These are phyloP conservation scores for Hiodon alosoides DNA, from an alignment of 2,113 vertebrate species.

Conservation along the genomic window DNA sequence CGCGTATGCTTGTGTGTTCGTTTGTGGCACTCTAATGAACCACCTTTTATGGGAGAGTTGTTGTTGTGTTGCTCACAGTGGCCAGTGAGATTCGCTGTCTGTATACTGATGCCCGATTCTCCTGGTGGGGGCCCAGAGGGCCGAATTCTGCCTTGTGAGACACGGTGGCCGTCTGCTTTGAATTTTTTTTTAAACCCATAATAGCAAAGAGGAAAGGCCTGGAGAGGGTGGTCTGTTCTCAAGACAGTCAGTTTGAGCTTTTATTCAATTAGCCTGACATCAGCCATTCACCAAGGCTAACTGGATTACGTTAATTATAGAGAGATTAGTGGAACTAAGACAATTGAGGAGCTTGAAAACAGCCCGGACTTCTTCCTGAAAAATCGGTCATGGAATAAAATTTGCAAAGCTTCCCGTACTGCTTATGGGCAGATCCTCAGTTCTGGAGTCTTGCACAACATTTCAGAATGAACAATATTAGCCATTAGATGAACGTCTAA, in stretches of 20 bases:
- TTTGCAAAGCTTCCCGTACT: not conserved
- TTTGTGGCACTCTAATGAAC: constrained; percentile 8
- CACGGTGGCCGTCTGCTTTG: constrained; percentile 12
- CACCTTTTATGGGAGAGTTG: no score
- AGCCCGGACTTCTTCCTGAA: constrained; percentile 22
- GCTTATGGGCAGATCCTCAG: no score
- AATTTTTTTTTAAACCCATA: not conserved
- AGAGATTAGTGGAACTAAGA: constrained; percentile 79
- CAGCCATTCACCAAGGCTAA: constrained; percentile 79
- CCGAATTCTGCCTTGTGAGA: no score
- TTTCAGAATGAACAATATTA: no score
- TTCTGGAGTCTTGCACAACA: no score
- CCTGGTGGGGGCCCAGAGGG: no score
- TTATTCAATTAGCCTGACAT: constrained; percentile 87
- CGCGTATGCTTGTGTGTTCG: constrained; percentile 27
- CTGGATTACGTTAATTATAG: constrained; percentile 88
- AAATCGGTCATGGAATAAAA: constrained; percentile 18
- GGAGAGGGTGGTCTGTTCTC: constrained; percentile 23
- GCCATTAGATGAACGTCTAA: no score
- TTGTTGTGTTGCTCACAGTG: no score
- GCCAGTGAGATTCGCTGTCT: no score
- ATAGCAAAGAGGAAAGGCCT: constrained; percentile 12
- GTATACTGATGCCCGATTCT: no score
- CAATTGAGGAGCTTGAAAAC: constrained; percentile 49
- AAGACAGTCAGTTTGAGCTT: constrained; percentile 37